Conservation (phyloP, 2,888 invertebrate species). For the Galerucella calmariensis region DNA sequence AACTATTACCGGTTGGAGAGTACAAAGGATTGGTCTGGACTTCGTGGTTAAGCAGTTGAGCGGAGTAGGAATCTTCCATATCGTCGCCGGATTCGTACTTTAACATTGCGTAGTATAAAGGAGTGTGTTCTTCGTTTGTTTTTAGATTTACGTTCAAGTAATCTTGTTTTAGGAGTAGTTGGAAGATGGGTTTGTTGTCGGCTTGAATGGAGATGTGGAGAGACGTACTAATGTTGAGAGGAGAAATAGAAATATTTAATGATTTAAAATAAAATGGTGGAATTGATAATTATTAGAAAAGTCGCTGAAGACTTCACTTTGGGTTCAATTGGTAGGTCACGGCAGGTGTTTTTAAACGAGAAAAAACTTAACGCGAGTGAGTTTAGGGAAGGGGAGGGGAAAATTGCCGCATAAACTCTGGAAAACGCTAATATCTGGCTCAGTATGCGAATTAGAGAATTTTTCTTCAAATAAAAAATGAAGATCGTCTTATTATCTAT, state of each 20-base stretch:
- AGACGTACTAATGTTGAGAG: slow-evolving; percentile 73
- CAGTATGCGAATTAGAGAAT: too few relatives aligned
- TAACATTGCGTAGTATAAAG: slow-evolving; percentile 82
- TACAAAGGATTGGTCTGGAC: slow-evolving; percentile 80
- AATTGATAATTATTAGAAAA: too few relatives aligned
- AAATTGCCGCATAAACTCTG: too few relatives aligned
- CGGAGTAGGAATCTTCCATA: slow-evolving; percentile 66
- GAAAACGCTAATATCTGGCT: too few relatives aligned
- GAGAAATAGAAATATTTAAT: slow-evolving; percentile 48
- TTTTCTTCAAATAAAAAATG: too few relatives aligned
- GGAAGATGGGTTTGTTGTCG: slow-evolving; percentile 80
- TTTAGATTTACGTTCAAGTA: slow-evolving; percentile 78
- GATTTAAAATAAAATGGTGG: too few relatives aligned
- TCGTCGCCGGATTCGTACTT: slow-evolving; percentile 66
- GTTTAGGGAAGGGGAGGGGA: too few relatives aligned
- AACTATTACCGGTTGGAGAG: slow-evolving; percentile 74
- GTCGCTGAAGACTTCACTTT: too few relatives aligned
- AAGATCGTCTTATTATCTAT: too few relatives aligned
- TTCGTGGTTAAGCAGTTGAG: slow-evolving; percentile 75
- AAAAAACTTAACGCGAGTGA: too few relatives aligned
- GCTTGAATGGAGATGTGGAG: slow-evolving; percentile 86
- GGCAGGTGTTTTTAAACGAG: too few relatives aligned
- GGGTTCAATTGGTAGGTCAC: too few relatives aligned
- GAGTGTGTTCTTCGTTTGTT: slow-evolving; percentile 81
- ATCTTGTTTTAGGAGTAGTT: slow-evolving; percentile 75